Evolutionary conservation across 2,797 vertebrate genomes (phyloP).

Genomic region (Coendou prehensilis): DNA sequence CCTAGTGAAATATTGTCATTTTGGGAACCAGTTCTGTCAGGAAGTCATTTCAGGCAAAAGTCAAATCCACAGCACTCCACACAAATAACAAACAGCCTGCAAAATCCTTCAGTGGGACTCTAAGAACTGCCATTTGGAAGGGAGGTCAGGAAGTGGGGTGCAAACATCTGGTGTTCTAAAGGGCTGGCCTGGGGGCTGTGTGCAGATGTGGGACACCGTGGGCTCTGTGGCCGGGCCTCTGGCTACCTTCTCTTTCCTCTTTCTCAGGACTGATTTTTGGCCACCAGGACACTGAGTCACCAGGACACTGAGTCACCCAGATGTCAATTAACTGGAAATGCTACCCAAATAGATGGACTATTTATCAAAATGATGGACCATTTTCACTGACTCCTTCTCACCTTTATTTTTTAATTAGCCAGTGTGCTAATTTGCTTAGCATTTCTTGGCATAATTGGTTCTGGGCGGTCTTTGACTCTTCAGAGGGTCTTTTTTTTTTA

Average conservation of each 20-base stretch:
- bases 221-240: constrained; percentile 19
- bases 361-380: constrained; percentile 68
- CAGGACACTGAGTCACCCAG: constrained; percentile 54
- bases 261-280: constrained; percentile 45
- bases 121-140: constrained; percentile 80
- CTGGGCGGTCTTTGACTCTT: constrained; percentile 55
- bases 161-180: constrained; percentile 82
- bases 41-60: constrained; percentile 83
- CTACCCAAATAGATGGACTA: constrained; percentile 63
- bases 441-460: constrained; percentile 55
- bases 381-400: constrained; percentile 65
- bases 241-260: constrained; percentile 61
- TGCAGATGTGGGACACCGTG: constrained; percentile 66
- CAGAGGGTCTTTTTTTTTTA: constrained; percentile 59
- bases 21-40: constrained; percentile 74
- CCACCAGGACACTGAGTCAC: constrained; percentile 59
- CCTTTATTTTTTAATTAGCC: constrained; percentile 62
- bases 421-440: constrained; percentile 54
- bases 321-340: constrained; percentile 73
- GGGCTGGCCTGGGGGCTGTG: constrained; percentile 66
- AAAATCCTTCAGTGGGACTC: constrained; percentile 76
- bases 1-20: constrained; percentile 78
- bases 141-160: constrained; percentile 80
- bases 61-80: constrained; percentile 71
- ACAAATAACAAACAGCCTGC: constrained; percentile 81